Conservation (phyloP, 2,888 invertebrate genomes). For the Thecophora atra region DNA sequence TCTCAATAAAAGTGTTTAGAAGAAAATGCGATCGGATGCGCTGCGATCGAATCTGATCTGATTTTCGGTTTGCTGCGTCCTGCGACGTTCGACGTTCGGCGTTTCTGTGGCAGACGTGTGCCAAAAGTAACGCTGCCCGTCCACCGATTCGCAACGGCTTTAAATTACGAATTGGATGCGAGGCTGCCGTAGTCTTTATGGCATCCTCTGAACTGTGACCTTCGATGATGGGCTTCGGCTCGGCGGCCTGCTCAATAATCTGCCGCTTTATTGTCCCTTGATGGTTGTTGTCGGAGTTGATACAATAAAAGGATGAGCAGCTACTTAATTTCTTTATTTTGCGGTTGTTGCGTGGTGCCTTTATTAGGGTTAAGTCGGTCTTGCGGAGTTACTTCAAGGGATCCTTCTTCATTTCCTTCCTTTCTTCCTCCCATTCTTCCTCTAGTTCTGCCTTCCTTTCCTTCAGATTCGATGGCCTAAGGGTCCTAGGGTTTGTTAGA, state of each 20-base stretch:
- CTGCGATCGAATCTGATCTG: neutral
- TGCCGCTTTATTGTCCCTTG: neutral
- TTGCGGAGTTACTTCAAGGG: neutral
- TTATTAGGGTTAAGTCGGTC: conserved; percentile 8
- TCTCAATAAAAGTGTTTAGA: neutral
- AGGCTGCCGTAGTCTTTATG: neutral
- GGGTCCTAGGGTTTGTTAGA: no score
- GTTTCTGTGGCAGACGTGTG: conserved; percentile 30
- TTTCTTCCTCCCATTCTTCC: no score
- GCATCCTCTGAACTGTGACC: conserved; percentile 23
- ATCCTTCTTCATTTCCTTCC: no score
- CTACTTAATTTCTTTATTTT: conserved; percentile 17
- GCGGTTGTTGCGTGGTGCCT: conserved; percentile 17
- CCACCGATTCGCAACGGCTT: conserved; percentile 15
- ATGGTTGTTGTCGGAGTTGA: no score
- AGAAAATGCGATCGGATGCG: conserved; percentile 14
- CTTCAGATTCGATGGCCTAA: no score
- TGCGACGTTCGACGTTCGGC: neutral
- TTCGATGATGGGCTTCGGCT: neutral
- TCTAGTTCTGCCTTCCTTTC: no score
- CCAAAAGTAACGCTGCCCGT: conserved; percentile 25
- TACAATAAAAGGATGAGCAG: conserved; percentile 21
- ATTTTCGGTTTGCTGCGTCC: neutral
- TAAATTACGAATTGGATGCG: conserved; percentile 5
- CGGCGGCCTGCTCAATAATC: neutral